Evolutionary conservation across 2,113 vertebrate species (phyloP), one percentile per base, ranked within the genome.

Genomic region (Catagonus wagneri): DNA sequence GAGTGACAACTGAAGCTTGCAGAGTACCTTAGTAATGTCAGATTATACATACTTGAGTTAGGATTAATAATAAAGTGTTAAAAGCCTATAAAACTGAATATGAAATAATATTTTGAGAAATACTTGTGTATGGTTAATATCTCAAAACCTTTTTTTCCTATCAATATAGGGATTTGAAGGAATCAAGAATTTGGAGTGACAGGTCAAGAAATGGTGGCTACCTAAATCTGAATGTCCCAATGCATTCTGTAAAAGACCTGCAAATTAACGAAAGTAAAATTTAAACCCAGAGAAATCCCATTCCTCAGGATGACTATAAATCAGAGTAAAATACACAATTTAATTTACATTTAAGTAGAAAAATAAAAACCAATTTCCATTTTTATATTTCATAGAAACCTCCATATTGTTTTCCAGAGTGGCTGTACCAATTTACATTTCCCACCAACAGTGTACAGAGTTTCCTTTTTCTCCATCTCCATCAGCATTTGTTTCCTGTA

Each of bases 361-460:
- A 85, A 89, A 76, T 65, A 86, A 85, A 89, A 60, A 81, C 17
- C 13, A 89, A 25, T n/a, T 69, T 92, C 20, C n/a, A 85, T 56
- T 78, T 78, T 78, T 52, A 78, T 29, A 54, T 78, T 78, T n/a
- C 17, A 78, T 17, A 78, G 50, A 54, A 78, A 22, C 29, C 6
- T 78, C 19, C 29, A 56, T 22, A 56, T 17, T 78, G 50, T 78
- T 78, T 78, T 52, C 32, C 50, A n/a, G 12, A 56, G 29, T 56
- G 75, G 17, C 29, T 54, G 19, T 50, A 78, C 11, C 50, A 78
- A 54, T 78, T 78, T n/a, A n/a, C 32, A 78, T 22, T n/a, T n/a
- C 19, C 50, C 32, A 22, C 19, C 50, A n/a, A n/a, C 50, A 56
- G 50, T 78, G 75, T 78, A 54, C 75, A 78, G 44, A 78, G 11